These are phyloP conservation scores for Leptatherina wallacei DNA, from an alignment of 2,797 vertebrate species.

Conservation along the genomic window DNA sequence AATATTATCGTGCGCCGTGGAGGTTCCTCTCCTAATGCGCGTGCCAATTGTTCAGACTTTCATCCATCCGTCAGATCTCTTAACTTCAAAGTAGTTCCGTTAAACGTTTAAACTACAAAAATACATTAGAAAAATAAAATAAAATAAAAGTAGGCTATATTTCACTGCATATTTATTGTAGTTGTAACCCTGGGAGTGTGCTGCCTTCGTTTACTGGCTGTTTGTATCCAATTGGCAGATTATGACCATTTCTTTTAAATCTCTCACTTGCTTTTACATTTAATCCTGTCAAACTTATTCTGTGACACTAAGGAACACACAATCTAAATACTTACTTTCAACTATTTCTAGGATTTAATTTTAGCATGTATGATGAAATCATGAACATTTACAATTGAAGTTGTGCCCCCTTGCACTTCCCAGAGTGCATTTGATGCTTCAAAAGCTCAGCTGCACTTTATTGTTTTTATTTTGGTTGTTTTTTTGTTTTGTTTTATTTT, in stretches of 20 bases:
- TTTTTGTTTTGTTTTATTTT: neutral
- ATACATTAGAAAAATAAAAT: neutral
- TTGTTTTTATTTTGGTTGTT: no score
- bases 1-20: conserved; percentile 56
- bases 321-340: neutral
- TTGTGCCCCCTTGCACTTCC: neutral
- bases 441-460: conserved; percentile 26
- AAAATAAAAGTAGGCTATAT: neutral
- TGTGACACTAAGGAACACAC: neutral
- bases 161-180: neutral
- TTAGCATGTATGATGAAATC: neutral
- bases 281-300: neutral
- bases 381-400: neutral
- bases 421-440: conserved; percentile 9
- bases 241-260: neutral
- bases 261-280: neutral
- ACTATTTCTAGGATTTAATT: neutral
- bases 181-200: neutral
- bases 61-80: conserved; percentile 58
- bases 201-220: neutral
- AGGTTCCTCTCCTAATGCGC: conserved; percentile 57
- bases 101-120: conserved; percentile 13
- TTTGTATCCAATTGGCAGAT: neutral
- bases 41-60: conserved; percentile 48
- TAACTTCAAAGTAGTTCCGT: conserved; percentile 42